Evolutionary conservation across 2,113 vertebrate genomes (phyloP), one percentile per base, ranked within the genome.

Genomic region (Microtus pennsylvanicus): DNA sequence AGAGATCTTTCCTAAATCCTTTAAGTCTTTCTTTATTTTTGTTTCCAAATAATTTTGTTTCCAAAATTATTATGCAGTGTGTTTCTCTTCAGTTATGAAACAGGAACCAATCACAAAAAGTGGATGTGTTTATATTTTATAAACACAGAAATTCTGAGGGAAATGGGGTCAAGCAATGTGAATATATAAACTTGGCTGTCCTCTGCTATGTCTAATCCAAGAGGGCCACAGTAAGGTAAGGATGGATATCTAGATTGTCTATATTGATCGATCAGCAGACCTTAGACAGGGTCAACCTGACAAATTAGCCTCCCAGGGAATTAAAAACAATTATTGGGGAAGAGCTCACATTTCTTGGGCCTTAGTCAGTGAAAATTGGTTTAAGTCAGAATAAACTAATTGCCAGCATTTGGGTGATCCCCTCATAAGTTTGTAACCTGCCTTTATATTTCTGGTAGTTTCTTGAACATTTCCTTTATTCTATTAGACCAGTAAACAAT

Each of bases 261-360:
- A 78, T 45, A 78, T 93, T 83, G 87, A 88, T 47, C 65, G 74
- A 90, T 47, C 80, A 61, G 0, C 72, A 91, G 58, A 45, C 42
- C 38, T 35, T 89, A 47, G 52, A 75, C 12, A 82, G 61, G 87
- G 42, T 65, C 65, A 70, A 8, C 13, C 52, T 70, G 77, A 74
- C 89, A 96, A 91, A 90, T 96, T 95, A 61, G 47, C 94, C 50
- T 91, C 38, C 86, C 33, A 87, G 69, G 89, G 78, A 95, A 45
- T 45, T 45, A 45, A 45, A 45, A 45, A 45, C 42, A 45, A 45
- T 45, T 45, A 45, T 45, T 45, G 3, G 42, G 42, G 42, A 45
- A 45, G 42, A 45, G 42, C 42, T 45, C 42, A 45, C 42, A 45
- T 45, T 45, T 45, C 42, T 45, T 45, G 42, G 42, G 42, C 42